Conservation (phyloP, 2,797 vertebrate genomes). For the Epinephelus coioides region DNA sequence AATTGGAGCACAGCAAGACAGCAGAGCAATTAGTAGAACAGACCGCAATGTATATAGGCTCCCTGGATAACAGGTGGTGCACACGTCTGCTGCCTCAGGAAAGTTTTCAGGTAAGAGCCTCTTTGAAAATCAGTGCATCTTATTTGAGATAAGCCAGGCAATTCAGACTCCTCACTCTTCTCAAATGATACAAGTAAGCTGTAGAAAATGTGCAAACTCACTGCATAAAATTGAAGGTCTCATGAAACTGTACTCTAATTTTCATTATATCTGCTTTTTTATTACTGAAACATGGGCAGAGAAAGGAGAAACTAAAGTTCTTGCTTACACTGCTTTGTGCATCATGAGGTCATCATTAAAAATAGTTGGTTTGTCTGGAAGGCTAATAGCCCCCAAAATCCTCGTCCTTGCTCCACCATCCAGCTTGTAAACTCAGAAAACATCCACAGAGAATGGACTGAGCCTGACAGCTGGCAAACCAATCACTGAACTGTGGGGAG, state of each 20-base stretch:
- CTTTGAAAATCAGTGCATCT: not conserved
- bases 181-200: not conserved
- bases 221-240: not conserved
- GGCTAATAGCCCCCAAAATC: not conserved
- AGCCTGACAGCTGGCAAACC: conserved; percentile 53
- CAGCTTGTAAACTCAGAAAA: conserved; percentile 25
- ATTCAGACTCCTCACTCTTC: not conserved
- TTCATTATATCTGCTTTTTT: not conserved
- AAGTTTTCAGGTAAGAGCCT: not conserved
- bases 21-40: conserved; percentile 15
- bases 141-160: not conserved
- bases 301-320: not conserved
- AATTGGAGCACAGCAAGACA: not conserved
- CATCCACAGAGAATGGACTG: conserved; percentile 25
- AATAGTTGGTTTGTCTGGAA: not conserved
- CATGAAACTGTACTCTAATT: not conserved
- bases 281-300: not conserved
- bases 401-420: conserved; percentile 9
- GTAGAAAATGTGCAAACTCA: not conserved
- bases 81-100: conserved; percentile 15
- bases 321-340: not conserved
- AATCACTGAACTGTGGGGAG: conserved; percentile 42
- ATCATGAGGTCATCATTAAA: conserved; percentile 8
- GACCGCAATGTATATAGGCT: not conserved
- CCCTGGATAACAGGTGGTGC: conserved; percentile 23